Base-by-base conservation (phyloP, 2,113 vertebrate genomes). In the human (Homo sapiens) region DNA sequence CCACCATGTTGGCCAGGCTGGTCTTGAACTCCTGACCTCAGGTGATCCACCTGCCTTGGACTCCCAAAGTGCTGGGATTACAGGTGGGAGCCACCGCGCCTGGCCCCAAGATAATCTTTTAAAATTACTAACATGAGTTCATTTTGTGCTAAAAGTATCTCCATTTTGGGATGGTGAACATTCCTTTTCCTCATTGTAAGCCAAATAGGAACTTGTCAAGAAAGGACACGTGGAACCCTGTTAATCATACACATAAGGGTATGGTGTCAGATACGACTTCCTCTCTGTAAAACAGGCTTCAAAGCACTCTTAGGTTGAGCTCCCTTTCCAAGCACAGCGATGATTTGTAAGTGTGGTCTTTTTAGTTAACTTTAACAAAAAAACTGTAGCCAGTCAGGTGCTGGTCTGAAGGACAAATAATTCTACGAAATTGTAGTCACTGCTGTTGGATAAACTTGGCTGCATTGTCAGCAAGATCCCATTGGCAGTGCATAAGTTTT, bases 151-250 rank as follows among this genome's bases (percentile, higher is more conserved):
- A 66, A 87, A 90, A 93, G 23, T 45, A n/a, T 78, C n/a, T 89
- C 43, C 17, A 35, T 78, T 97, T 83, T 12, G 38, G 73, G 38
- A 92, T 93, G 30, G 64, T 50, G 61, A 91, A 89, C 95, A 20
- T 87, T 95, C 25, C 48, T 96, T 97, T 97, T 96, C 70, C 43
- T 96, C 30, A 84, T 22, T 96, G 75, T 84, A 38, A 97, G 84
- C 70, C 90, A 89, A 82, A 90, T 90, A 93, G 87, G 72, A 94
- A 92, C n/a, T 78, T 96, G 87, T 30, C 83, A 96, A 88, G 52
- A 87, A 76, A 96, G 80, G 48, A 76, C 30, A 89, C 81, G 13
- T 73, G 52, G 25, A 64, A 73, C 40, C 32, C 93, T 86, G 30
- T 76, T 89, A 83, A 82, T 96, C 66, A 93, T 64, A 85, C 7